Conservation (phyloP, 2,888 invertebrate genomes). For the Mechanitis mazaeus region DNA sequence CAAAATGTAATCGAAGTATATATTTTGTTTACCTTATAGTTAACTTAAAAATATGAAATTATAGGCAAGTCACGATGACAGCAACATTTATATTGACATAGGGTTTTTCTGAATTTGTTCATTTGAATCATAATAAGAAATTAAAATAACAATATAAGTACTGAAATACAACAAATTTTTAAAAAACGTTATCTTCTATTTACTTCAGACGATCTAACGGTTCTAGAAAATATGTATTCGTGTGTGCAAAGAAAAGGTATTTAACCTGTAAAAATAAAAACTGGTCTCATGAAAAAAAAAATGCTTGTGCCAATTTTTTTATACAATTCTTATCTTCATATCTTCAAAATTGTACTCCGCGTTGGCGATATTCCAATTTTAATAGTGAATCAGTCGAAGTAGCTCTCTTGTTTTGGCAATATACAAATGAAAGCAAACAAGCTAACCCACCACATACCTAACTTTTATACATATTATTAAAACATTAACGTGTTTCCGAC, state of each 20-base stretch:
- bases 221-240: too few species aligned
- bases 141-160: too few species aligned
- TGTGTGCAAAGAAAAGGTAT: too few species aligned
- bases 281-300: constrained; percentile 52
- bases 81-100: background rate
- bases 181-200: too few species aligned
- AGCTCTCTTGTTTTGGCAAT: constrained; percentile 65
- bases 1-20: too few species aligned
- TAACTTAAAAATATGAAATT: background rate
- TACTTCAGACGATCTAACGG: too few species aligned
- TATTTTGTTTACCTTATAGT: background rate
- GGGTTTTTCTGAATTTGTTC: background rate
- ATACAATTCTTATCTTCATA: constrained; percentile 46
- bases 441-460: constrained; percentile 15
- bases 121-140: background rate
- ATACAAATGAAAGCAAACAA: constrained; percentile 22
- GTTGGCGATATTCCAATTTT: constrained; percentile 64
- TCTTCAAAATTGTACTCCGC: constrained; percentile 49
- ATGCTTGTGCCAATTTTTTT: constrained; percentile 67
- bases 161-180: too few species aligned
- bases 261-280: constrained; percentile 37
- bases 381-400: constrained; percentile 57
- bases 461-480: constrained; percentile 3
- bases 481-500: background rate
- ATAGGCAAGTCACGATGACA: constrained; percentile 1